Evolutionary conservation across 2,797 vertebrate genomes (phyloP).

Genomic region (Stomatorhinus walkeri): DNA sequence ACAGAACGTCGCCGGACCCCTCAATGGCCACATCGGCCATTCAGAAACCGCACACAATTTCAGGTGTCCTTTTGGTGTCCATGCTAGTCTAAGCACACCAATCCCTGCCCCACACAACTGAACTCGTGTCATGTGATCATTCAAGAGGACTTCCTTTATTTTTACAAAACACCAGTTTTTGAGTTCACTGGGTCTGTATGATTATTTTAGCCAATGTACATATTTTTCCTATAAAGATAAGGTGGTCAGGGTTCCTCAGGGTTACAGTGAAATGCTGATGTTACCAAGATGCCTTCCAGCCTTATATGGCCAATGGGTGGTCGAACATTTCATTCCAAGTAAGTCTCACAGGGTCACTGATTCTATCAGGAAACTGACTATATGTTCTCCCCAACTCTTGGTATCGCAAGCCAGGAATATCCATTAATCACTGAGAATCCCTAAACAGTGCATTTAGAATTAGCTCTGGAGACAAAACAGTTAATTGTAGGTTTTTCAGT

Average conservation of each 20-base stretch:
- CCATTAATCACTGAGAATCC: conserved; percentile 41
- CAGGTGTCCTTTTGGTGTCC: neutral
- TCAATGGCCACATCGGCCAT: neutral
- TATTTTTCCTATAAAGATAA: too few species aligned
- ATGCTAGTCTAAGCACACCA: neutral
- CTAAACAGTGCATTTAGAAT: conserved; percentile 39
- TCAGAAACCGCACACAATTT: neutral
- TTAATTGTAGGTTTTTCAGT: neutral
- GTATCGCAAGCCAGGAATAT: conserved; percentile 8
- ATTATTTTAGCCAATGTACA: too few species aligned
- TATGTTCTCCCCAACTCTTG: neutral
- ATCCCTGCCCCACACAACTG: neutral
- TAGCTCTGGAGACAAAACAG: neutral
- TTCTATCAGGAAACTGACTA: neutral
- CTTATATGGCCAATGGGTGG: neutral
- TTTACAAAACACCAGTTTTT: too few species aligned
- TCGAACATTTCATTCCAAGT: neutral
- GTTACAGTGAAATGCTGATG: neutral
- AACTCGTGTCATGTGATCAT: neutral
- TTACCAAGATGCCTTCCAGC: neutral
- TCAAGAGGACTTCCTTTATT: neutral
- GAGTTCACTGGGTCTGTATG: too few species aligned
- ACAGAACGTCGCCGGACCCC: neutral
- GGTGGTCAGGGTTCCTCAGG: too few species aligned
- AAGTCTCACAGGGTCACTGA: neutral